Evolutionary conservation across 2,113 vertebrate genomes (phyloP), one percentile per base, ranked within the genome.

Genomic region (Strix uralensis): DNA sequence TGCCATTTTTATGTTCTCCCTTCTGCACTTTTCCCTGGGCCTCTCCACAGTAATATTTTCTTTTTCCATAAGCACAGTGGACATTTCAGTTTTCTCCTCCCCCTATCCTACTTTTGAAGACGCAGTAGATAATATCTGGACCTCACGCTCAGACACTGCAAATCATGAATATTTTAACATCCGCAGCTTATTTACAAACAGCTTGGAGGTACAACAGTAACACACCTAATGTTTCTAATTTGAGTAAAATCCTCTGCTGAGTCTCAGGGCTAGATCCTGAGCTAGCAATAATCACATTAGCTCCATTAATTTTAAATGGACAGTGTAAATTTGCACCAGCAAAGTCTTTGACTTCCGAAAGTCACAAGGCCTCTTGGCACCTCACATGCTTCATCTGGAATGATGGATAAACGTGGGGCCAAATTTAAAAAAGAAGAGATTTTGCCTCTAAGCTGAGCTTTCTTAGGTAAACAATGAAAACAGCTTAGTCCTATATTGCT

Each of bases 381-480:
- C 49, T 91, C 51, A 52, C 23, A 10, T 72, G 25, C 77, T 90
- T 92, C 90, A 62, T 32, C 49, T 65, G 27, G 40, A 91, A 96
- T 84, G 67, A 59, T 34, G 9, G 18, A 81, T 79, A 62, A 67
- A 88, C 5, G 52, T 9, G 17, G 12, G 47, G 38, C 38, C 30
- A 61, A 34, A n/a, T 78, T 27, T 69, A 15, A 75, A 74, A 74
- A 87, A 42, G 20, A 74, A 13, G 38, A 83, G 47, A 91, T 73
- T 70, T 72, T 86, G 9, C 20, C 51, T 86, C 42, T 66, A 79
- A 86, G 27, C n/a, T 79, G 86, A 59, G 70, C 5, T 86, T 84
- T 95, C 54, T 81, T 92, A 59, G 27, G 70, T 71, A 90, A 97
- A 79, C 66, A 81, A 19, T 86, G 42, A 88, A 94, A 92, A 19